These are phyloP conservation scores for Cercocebus atys DNA, from an alignment of 2,113 vertebrate species.

Conservation along the genomic window DNA sequence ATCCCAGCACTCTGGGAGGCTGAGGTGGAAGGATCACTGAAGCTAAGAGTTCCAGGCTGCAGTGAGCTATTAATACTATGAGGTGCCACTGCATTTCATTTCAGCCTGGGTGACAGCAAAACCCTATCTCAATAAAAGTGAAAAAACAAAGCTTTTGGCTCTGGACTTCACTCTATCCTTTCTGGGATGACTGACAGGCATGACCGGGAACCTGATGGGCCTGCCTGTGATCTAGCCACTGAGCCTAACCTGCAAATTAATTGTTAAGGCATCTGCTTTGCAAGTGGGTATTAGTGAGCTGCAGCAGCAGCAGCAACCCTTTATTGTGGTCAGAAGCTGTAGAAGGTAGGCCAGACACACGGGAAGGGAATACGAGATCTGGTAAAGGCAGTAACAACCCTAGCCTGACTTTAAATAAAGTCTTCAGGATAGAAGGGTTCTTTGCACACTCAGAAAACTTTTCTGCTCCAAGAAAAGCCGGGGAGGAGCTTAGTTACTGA, in stretches of 20 bases:
- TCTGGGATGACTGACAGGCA: not conserved
- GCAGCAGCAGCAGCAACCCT: not conserved
- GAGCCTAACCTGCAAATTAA: not conserved
- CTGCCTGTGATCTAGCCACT: not conserved
- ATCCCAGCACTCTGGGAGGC: too few relatives aligned
- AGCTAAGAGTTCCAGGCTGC: too few relatives aligned
- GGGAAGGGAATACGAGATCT: not conserved
- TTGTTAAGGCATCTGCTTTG: not conserved
- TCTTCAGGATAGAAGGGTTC: not conserved
- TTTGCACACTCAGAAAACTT: not conserved
- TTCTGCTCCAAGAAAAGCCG: not conserved
- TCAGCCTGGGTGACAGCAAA: too few relatives aligned
- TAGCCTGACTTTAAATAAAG: slow-evolving; percentile 8
- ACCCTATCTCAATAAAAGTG: too few relatives aligned
- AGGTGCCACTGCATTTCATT: too few relatives aligned
- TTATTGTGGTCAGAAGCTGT: not conserved
- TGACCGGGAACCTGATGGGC: not conserved
- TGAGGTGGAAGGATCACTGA: too few relatives aligned
- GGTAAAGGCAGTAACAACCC: not conserved
- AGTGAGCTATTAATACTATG: too few relatives aligned
- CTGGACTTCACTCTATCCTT: not conserved
- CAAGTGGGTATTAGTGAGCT: not conserved
- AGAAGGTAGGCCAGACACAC: not conserved
- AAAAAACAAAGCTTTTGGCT: not conserved
- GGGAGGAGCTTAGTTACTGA: not conserved